Percentiles rank a stretch among this genome's conserved stretches.
Evolutionary conservation across 2,113 vertebrate species (phyloP).

Genomic region (Cyrtonyx montezumae): DNA sequence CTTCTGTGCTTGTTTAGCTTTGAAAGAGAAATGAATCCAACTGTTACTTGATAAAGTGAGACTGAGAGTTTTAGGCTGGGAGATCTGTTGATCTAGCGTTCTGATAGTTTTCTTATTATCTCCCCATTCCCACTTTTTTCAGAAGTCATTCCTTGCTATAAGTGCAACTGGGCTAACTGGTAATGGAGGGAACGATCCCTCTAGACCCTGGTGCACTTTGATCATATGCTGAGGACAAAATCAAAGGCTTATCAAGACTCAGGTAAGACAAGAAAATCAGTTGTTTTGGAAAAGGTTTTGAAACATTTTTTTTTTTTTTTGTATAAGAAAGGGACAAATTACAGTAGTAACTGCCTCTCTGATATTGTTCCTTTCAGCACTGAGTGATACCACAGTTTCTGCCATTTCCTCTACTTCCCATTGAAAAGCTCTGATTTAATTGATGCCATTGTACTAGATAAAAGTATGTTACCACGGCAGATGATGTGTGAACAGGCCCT

Average conservation of each 20-base stretch:
- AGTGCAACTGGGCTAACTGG: background rate
- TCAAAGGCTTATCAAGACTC: background rate
- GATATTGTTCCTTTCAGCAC: background rate
- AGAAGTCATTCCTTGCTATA: background rate
- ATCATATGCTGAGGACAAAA: accelerated
- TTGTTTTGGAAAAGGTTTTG: background rate
- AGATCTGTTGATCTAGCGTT: background rate
- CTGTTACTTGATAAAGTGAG: background rate
- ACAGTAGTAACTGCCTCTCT: background rate
- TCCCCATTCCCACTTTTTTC: background rate
- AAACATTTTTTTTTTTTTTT: accelerated
- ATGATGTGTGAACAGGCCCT: background rate
- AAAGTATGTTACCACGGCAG: background rate
- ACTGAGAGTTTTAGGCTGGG: background rate
- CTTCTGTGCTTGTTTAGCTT: background rate
- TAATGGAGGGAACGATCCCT: background rate
- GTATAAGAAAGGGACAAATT: accelerated
- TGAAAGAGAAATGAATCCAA: background rate
- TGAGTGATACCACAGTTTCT: background rate
- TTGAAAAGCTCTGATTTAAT: background rate
- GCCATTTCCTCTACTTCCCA: background rate
- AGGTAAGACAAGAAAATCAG: background rate
- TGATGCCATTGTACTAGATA: background rate
- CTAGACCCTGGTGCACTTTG: accelerated
- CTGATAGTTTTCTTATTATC: background rate